phyloP scores from a whole-genome alignment of 2,113 vertebrate species.

The Pollimyrus isidori region DNA sequence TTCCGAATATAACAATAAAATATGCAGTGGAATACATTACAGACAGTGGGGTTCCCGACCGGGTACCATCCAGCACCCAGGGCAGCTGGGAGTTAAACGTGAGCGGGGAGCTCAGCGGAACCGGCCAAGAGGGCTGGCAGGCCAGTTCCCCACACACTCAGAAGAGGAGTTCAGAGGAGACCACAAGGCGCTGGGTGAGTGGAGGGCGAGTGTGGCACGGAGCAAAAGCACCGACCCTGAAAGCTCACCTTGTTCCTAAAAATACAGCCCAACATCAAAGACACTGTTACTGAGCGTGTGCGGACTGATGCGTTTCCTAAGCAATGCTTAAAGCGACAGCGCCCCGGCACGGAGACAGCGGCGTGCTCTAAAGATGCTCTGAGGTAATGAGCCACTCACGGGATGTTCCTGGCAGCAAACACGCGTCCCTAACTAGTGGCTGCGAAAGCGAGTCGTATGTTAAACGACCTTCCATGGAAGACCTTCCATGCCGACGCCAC shows the following conservation, averaged over 20 bases:
- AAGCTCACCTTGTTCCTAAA: slow-evolving; percentile 15
- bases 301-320: background rate
- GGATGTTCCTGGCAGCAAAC: background rate
- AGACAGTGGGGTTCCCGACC: background rate
- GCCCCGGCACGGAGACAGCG: background rate
- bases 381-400: background rate
- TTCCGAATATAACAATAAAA: background rate
- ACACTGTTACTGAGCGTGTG: background rate
- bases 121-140: background rate
- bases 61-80: background rate
- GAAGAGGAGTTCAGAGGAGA: slow-evolving; percentile 16
- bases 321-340: background rate
- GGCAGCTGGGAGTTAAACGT: background rate
- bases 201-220: background rate
- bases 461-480: background rate
- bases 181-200: slow-evolving; percentile 20
- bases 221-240: background rate
- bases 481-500: background rate
- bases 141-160: slow-evolving; percentile 31
- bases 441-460: background rate
- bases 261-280: slow-evolving; percentile 9
- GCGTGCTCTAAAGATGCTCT: background rate
- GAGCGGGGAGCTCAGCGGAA: background rate
- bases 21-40: background rate
- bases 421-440: background rate